Evolutionary conservation across 2,113 vertebrate genomes (phyloP), one percentile per base, ranked within the genome.

Genomic region (Carassius carassius): DNA sequence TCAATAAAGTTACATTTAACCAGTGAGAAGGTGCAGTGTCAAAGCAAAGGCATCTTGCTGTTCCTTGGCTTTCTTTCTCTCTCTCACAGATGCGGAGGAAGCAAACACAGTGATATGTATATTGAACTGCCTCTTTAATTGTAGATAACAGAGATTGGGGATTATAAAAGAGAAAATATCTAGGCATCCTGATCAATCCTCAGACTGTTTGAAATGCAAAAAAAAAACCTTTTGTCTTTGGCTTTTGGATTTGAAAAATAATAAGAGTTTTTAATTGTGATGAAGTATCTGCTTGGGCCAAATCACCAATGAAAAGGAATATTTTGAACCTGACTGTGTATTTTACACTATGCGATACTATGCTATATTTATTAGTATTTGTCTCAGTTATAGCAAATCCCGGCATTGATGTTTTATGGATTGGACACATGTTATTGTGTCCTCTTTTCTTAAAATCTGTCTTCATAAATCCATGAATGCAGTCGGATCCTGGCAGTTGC

Each of bases 81-180:
- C 29, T 49, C 37, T 84, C 84, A 86, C 88, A 91, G 81, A 88
- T 91, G 89, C 86, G 83, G 72, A 58, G 65, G 78, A 90, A 86
- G 81, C 54, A 87, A 32, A 47, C 78, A 67, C 65, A 82, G 62
- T 41, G 85, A 85, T 83, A 79, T 84, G 88, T 86, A 91, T 88
- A 90, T 85, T 78, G 85, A 89, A 89, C 54, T 75, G 37, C 19
- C 72, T 83, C 62, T 49, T 87, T 84, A 82, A 47, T 86, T 81
- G 62, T 62, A 70, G 79, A 81, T 81, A 70, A 81, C 69, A 29
- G 17, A 51, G 62, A 70, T 25, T 21, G 29, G 78, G 65, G 47
- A 54, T 70, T 51, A 49, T 32, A 80, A 49, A 85, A 85, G 65
- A 81, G 44, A 78, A 75, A 69, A 58, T 74, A 80, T 81, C 51